These are phyloP conservation scores for Dipodomys merriami DNA, from an alignment of 2,113 vertebrate genomes.

Conservation along the genomic window DNA sequence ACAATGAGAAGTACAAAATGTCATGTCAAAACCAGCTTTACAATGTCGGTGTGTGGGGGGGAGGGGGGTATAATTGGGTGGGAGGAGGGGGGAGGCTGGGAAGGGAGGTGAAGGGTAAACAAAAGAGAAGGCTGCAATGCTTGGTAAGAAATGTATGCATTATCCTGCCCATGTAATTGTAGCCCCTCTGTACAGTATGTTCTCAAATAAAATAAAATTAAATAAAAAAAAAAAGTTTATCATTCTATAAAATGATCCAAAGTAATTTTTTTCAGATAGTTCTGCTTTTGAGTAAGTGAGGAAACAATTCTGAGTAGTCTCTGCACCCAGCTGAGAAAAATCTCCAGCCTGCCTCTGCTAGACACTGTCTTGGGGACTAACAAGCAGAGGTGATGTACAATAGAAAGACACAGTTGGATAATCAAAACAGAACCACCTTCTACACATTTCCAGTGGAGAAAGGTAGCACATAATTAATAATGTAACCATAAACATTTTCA, in stretches of 20 bases:
- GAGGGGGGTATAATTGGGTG: too few species aligned
- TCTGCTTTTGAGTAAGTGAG: not conserved
- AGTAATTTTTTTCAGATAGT: not conserved
- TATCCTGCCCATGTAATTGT: too few species aligned
- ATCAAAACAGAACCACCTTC: not conserved
- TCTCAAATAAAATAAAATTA: too few species aligned
- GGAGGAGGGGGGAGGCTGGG: too few species aligned
- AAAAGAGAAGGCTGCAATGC: too few species aligned
- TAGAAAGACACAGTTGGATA: not conserved
- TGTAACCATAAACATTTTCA: constrained; percentile 26
- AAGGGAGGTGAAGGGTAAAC: too few species aligned
- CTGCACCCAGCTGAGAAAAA: not conserved
- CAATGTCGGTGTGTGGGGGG: too few species aligned
- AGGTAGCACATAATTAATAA: not conserved
- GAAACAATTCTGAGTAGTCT: not conserved
- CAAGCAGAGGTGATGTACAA: not conserved
- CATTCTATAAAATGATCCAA: constrained; percentile 4
- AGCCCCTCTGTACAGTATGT: too few species aligned
- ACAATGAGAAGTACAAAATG: too few species aligned
- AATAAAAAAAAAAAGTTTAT: too few species aligned
- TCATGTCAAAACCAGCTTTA: too few species aligned
- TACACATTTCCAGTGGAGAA: not conserved
- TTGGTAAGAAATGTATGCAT: too few species aligned
- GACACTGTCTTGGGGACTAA: not conserved
- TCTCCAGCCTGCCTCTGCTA: not conserved